Evolutionary conservation across 2,113 vertebrate genomes (phyloP), one percentile per base, ranked within the genome.

Genomic region (Triplophysa dalaica): DNA sequence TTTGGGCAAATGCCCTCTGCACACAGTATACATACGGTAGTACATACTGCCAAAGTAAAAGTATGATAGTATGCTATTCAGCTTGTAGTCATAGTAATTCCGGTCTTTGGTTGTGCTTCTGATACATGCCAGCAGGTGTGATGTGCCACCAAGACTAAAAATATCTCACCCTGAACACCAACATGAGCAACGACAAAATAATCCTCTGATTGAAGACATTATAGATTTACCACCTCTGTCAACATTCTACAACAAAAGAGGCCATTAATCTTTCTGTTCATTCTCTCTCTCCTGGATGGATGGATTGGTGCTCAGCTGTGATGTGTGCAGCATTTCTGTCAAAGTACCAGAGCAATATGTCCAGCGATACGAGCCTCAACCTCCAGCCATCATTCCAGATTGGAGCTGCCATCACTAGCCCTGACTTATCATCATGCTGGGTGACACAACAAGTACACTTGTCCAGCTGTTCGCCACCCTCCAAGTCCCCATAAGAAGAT

Each of bases 141-240:
- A 38, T 43, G 33, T 73, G 61, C 21, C n/a, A 19, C 69, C 54
- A 24, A 22, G 52, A 60, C 70, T 73, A 80, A 80, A 80, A 80
- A 80, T 80, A 80, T 75, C 70, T 80, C 33, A 66, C 70, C 70
- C 62, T 75, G 69, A 74, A 75, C 50, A 48, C 62, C 63, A 74
- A 62, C 41, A 48, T 62, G 1, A 63, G 38, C 11, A 48, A 48
- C 19, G 38, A 75, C 73, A 63, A 21, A 63, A 63, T 63, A 62
- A 74, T 74, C 56, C 70, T 62, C 58, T 48, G 73, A 75, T 48
- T 48, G 8, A 63, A 75, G 41, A 75, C 58, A 48, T 75, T 75
- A 75, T 63, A 22, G 41, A 75, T 75, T 58, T 62, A 48, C 21
- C 58, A 48, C 41, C 73, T 75, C 73, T 63, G 12, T 48, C 22